Evolutionary conservation across 2,888 invertebrate species (phyloP), one percentile per base, ranked within the genome.

Genomic region (Leptopilina myrica): DNA sequence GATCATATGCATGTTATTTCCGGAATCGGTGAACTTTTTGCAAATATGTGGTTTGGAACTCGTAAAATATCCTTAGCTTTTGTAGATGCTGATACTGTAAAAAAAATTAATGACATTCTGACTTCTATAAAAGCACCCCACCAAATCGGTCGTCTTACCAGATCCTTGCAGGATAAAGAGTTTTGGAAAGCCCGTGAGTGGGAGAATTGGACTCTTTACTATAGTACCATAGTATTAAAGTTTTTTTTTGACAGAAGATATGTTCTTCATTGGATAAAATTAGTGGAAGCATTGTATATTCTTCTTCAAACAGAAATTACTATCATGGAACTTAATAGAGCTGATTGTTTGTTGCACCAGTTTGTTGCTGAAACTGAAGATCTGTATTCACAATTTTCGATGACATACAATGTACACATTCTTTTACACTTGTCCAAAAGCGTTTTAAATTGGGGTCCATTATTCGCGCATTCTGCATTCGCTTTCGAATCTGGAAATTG

Each of bases 1-100:
- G 84, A 85, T 73, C 81, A 80, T 67, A 84, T 85, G 84, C 85
- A 85, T 56, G 75, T 59, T 65, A 73, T 79, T 40, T 62, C 80
- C 26, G 83, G 83, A 9, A 78, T 80, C 0, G 76, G 76, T 64
- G 76, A 78, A 40, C 82, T 81, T 43, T 83, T 83, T 49, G 59
- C 56, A 9, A 56, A 56, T n/a, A 11, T 56, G 5, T 56, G 56
- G 56, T 56, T 56, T 56, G 56, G 56, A 11, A 56, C 14, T 12
- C 33, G n/a, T 12, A n/a, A 62, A 46, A 40, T 56, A 5, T 56
- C 40, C 2, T 79, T 46, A 9, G 43, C 59, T 56, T 40, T 67
- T 33, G 56, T 3, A 0, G 46, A 14, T 76, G 76, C 49, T 2
- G 69, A 33, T 3, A 5, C 33, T 76, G 78, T 49, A 78, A 76